These are phyloP conservation scores for Hydropotes inermis DNA, from an alignment of 2,113 vertebrate species.

Conservation along the genomic window DNA sequence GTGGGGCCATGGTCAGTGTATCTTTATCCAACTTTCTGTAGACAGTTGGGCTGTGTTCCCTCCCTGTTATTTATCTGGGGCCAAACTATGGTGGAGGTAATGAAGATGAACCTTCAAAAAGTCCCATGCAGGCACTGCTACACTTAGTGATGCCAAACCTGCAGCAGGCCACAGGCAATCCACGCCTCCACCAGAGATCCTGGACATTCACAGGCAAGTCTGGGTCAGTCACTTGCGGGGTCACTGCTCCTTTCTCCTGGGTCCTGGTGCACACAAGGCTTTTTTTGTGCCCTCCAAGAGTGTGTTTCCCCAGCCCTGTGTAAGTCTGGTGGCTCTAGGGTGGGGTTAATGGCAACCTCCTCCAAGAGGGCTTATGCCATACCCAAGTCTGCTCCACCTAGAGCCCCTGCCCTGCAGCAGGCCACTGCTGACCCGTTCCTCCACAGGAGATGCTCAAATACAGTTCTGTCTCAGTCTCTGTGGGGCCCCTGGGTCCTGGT, in stretches of 20 bases:
- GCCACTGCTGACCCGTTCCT: not conserved
- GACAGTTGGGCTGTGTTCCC: not conserved
- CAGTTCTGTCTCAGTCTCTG: not conserved
- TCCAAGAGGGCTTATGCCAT: not conserved
- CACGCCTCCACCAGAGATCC: not conserved
- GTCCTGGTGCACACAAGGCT: not conserved
- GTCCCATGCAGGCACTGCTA: not conserved
- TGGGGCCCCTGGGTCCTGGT: not conserved
- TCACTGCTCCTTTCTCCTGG: not conserved
- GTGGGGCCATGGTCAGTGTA: not conserved
- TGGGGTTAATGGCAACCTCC: not conserved
- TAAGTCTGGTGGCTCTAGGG: not conserved
- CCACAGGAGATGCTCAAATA: not conserved
- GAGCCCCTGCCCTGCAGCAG: not conserved
- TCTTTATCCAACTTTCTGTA: not conserved
- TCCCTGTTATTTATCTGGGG: not conserved
- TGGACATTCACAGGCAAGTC: not conserved
- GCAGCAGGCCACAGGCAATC: fast-evolving
- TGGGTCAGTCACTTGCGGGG: not conserved
- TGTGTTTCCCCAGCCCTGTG: not conserved
- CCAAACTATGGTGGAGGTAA: not conserved
- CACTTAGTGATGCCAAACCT: not conserved
- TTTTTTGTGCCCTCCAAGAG: not conserved
- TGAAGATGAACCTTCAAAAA: not conserved
- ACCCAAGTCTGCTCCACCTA: not conserved